Evolutionary conservation across 2,888 invertebrate genomes (phyloP).

Genomic region (Antheraea yamamai): DNA sequence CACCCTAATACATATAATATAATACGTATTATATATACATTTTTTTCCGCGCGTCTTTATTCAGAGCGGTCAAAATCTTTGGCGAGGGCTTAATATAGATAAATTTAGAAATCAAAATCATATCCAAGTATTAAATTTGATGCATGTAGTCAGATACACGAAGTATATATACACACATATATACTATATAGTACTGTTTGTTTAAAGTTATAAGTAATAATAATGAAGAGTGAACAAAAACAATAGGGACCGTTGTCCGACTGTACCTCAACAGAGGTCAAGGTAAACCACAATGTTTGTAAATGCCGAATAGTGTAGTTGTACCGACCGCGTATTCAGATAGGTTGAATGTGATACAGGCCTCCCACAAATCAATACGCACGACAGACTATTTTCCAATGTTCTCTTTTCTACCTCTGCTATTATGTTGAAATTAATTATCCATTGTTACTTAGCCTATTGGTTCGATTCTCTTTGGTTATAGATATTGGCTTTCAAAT

Average conservation of each 20-base stretch:
- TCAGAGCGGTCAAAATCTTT: too few relatives aligned
- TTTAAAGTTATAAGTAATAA: neutral
- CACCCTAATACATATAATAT: too few relatives aligned
- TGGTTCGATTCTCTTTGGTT: neutral
- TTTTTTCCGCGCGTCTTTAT: too few relatives aligned
- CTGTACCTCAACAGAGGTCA: neutral
- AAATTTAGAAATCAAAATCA: too few relatives aligned
- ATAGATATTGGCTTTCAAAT: too few relatives aligned
- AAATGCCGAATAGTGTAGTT: neutral
- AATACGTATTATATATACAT: too few relatives aligned
- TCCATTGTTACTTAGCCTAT: neutral
- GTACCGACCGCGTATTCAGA: neutral
- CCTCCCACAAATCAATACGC: neutral
- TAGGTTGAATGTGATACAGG: neutral
- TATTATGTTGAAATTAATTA: neutral
- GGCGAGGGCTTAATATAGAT: too few relatives aligned
- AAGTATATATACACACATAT: too few relatives aligned
- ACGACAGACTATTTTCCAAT: neutral
- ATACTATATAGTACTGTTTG: too few relatives aligned
- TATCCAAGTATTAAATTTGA: too few relatives aligned
- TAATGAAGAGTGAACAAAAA: neutral
- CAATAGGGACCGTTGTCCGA: neutral
- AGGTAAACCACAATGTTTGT: neutral
- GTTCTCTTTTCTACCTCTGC: too few relatives aligned
- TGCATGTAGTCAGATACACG: too few relatives aligned